Evolutionary conservation across 1,140 invertebrate species (phyloP).

Genomic region (Conus ventricosus): DNA sequence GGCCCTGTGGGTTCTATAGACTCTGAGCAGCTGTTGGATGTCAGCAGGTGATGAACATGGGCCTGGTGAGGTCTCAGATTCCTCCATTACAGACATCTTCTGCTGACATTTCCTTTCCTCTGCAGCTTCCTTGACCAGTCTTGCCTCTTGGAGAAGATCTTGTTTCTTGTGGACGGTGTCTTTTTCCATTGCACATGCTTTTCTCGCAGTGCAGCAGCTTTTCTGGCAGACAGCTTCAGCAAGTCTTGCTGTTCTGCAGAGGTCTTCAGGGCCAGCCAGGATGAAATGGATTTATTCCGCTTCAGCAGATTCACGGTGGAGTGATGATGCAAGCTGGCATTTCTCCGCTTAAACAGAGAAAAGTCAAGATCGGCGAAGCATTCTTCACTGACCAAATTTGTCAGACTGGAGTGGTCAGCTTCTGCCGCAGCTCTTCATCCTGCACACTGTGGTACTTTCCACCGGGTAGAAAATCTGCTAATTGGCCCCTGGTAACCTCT

Average conservation of each 20-base stretch:
- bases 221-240: neutral
- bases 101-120: neutral
- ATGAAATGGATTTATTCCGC: neutral
- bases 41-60: neutral
- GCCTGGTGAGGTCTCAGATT: neutral
- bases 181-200: neutral
- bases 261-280: neutral
- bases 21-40: neutral
- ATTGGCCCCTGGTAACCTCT: neutral
- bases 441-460: conserved; percentile 13
- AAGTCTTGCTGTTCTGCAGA: neutral
- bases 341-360: conserved; percentile 24
- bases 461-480: conserved; percentile 21
- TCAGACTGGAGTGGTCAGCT: conserved; percentile 23
- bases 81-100: neutral
- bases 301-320: conserved; percentile 31
- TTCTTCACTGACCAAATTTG: conserved; percentile 23
- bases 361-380: conserved; percentile 34
- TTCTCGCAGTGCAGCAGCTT: neutral
- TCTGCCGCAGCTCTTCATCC: conserved; percentile 8
- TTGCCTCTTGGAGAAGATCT: neutral
- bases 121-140: neutral
- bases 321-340: conserved; percentile 31
- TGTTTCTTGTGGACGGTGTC: neutral
- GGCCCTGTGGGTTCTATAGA: neutral